Base-by-base conservation (phyloP, 92 coral and sea anemone genomes). In the Metridium senile region DNA sequence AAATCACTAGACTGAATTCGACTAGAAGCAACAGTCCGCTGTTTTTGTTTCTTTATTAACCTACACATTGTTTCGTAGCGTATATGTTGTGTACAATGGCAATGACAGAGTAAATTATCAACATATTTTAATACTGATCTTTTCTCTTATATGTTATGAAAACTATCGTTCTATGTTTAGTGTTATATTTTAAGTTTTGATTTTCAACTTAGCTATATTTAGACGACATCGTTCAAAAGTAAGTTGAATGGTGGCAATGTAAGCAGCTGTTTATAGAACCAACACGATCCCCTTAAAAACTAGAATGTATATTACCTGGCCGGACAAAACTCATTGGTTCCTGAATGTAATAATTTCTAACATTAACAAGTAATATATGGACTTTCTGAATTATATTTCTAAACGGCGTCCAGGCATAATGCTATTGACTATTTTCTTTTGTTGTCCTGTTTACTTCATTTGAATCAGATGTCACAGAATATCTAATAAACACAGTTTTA, bases 51-150 rank as follows among this genome's bases (percentile, higher is more conserved):
- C 69, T 63, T 63, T 28, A 63, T 63, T 45, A 54, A 19, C 39
- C 58, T 54, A 51, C 35, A 62, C 72, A 75, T 45, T 75, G 71
- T 64, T 66, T 75, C 45, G 81, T 75, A 62, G 13, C 28, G 32
- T 43, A 45, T 34, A 26, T 17, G 72, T 33, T 63, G 58, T 73
- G 78, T 73, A 73, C 78, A 73, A 19, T 73, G 67, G 17, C 29
- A 10, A 71, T 26, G 8, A 32, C 28, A 53, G 16, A 56, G 51
- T 31, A 31, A 58, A 58, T 57, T 26, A 26, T 54, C 7, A 62
- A 39, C 53, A 58, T 22, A 33, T 22, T 33, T n/a, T n/a, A 30
- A 4, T 63, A 1, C 69, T 54, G 69, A 28, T 13, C 49, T 39
- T 39, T 63, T 63, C 45, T 29, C 31, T 58, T 10, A 3, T 6